A percentile compares a stretch with the other conserved stretches of the same genome.
Evolutionary conservation across 2,113 vertebrate genomes (phyloP).

Genomic region (Proterorhinus semilunaris): DNA sequence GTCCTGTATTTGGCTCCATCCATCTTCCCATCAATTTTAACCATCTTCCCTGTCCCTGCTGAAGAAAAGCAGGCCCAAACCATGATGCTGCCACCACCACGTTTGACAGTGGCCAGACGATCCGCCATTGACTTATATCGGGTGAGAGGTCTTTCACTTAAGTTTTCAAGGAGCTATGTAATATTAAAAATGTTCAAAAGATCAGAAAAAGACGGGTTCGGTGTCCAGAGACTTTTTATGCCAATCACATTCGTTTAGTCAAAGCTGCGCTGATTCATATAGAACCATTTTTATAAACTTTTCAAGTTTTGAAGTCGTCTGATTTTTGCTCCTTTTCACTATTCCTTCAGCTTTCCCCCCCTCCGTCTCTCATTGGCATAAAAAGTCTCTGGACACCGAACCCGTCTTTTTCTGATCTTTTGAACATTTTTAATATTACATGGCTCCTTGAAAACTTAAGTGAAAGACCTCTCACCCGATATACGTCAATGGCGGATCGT

Average conservation of each 20-base stretch:
- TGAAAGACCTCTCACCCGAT: constrained; percentile 5
- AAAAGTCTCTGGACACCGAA: background rate
- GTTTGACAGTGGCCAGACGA: no score
- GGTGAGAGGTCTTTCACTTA: constrained; percentile 9
- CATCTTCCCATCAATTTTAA: no score
- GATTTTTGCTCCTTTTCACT: background rate
- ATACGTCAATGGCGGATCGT: background rate
- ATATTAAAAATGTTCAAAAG: constrained; percentile 9
- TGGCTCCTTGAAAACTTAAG: constrained; percentile 9
- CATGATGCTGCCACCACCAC: no score
- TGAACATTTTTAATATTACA: constrained; percentile 9
- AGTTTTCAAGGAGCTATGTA: constrained; percentile 9
- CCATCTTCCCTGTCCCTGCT: no score
- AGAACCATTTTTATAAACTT: background rate
- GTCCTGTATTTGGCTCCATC: no score
- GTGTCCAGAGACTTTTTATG: background rate
- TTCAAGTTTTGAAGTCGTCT: background rate
- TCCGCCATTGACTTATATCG: background rate
- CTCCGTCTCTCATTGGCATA: background rate
- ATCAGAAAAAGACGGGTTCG: background rate
- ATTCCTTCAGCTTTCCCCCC: background rate
- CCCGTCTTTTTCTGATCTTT: background rate
- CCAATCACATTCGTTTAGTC: background rate
- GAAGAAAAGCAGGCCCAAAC: no score
- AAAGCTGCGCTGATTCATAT: no score